Percentiles rank a stretch among this genome's conserved stretches.
Conservation (phyloP, 2,797 vertebrate genomes). For the Acanthurus lineatus region DNA sequence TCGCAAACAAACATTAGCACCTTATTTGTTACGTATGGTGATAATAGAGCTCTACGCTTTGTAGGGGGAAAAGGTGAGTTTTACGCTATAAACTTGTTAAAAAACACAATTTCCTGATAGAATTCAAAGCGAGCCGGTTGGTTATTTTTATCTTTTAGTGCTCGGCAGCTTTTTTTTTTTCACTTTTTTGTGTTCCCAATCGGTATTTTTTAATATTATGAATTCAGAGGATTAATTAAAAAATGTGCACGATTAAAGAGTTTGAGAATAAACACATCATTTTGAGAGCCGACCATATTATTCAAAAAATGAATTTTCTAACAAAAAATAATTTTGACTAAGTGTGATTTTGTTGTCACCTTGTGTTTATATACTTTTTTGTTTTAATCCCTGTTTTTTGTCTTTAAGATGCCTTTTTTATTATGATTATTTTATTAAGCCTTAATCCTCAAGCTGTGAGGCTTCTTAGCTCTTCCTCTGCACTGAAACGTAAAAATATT, state of each 20-base stretch:
- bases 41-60: conserved; percentile 52
- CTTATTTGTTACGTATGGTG: conserved; percentile 51
- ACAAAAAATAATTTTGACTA: not conserved
- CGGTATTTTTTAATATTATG: not conserved
- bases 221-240: not conserved
- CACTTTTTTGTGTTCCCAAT: not conserved
- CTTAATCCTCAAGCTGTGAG: too few relatives aligned
- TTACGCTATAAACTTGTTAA: conserved; percentile 36
- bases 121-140: not conserved
- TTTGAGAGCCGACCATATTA: not conserved
- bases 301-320: not conserved
- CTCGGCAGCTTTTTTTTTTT: not conserved
- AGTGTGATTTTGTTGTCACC: too few relatives aligned
- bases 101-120: conserved; percentile 44
- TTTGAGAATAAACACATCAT: not conserved
- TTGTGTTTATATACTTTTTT: too few relatives aligned
- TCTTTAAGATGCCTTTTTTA: too few relatives aligned
- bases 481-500: too few relatives aligned
- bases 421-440: too few relatives aligned
- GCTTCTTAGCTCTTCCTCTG: too few relatives aligned
- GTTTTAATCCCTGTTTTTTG: too few relatives aligned
- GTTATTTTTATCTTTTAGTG: conserved; percentile 27
- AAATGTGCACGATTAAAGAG: not conserved
- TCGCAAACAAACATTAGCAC: conserved; percentile 68
- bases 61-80: conserved; percentile 9